Evolutionary conservation across 2,888 invertebrate species (phyloP).

Genomic region (Pristionchus fissidentatus): DNA sequence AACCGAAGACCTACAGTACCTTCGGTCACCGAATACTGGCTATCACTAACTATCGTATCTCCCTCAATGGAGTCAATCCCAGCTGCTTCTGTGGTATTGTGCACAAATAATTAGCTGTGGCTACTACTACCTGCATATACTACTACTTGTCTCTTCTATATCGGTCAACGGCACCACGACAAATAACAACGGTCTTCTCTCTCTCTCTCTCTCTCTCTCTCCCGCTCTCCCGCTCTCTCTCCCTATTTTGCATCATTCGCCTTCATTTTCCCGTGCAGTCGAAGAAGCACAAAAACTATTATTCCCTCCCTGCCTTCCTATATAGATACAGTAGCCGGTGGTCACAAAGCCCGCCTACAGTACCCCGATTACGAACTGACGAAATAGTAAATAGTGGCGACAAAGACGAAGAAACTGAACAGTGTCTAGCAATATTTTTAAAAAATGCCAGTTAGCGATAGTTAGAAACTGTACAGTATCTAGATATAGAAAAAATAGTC

Average conservation of each 20-base stretch:
- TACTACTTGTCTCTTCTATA: neutral
- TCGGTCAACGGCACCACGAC: neutral
- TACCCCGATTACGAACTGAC: neutral
- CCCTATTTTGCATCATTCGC: neutral
- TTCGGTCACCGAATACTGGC: no score
- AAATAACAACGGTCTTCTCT: constrained; percentile 23
- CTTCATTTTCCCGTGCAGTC: neutral
- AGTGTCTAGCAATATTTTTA: no score
- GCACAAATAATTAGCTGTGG: neutral
- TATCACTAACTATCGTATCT: no score
- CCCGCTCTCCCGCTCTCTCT: neutral
- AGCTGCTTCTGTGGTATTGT: neutral
- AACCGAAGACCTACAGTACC: no score
- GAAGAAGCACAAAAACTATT: constrained; percentile 15
- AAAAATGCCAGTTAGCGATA: no score
- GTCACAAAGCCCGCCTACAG: neutral
- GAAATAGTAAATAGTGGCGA: no score
- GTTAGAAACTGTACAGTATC: no score
- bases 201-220: neutral
- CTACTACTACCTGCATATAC: neutral
- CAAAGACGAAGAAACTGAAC: no score
- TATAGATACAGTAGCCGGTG: neutral
- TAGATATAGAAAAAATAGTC: no score
- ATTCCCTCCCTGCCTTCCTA: neutral
- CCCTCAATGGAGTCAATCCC: neutral